Percentiles rank a stretch among this genome's conserved stretches.
phyloP scores from a whole-genome alignment of 1,140 invertebrate genomes.

The Drosophila kohkoa region DNA sequence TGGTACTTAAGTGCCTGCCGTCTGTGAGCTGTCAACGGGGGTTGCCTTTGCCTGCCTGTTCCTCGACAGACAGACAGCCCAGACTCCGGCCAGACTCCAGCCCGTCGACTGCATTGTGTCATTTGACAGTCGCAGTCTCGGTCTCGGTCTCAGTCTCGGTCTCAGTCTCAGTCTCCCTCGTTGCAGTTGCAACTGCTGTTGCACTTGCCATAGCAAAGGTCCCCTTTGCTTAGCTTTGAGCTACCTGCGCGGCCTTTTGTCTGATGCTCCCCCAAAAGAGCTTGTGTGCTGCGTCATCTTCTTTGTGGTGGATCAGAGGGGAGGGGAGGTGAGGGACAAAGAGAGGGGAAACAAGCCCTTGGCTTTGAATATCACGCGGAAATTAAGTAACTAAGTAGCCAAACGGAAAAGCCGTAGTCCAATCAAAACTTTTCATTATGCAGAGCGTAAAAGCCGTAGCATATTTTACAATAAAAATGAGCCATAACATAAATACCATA shows the following conservation, averaged over 20 bases:
- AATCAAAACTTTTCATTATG: conserved; percentile 81
- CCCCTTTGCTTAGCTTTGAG: not conserved
- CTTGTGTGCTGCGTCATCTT: conserved; percentile 22
- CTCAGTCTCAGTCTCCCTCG: conserved; percentile 3
- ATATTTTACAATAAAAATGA: conserved; percentile 75
- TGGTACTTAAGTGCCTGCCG: conserved; percentile 79
- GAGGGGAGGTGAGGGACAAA: not conserved
- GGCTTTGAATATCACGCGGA: conserved; percentile 68
- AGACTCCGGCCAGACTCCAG: conserved; percentile 1
- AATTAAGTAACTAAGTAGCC: conserved; percentile 82
- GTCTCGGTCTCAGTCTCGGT: conserved; percentile 12
- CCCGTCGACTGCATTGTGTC: conserved; percentile 63
- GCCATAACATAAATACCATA: conserved; percentile 61
- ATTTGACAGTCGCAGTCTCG: conserved; percentile 70
- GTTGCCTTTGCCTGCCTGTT: conserved; percentile 31
- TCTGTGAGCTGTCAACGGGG: conserved; percentile 80
- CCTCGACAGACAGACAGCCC: not conserved
- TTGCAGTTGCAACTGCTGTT: conserved; percentile 12
- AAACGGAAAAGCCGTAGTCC: conserved; percentile 44
- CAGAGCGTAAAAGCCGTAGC: conserved; percentile 16
- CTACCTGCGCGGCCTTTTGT: conserved; percentile 30
- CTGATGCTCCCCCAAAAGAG: conserved; percentile 1
- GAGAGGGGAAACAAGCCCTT: conserved; percentile 13
- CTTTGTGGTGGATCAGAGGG: not conserved
- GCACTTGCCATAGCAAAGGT: not conserved